Conservation (phyloP, 2,888 invertebrate species). For the Nomada ruficornis region DNA sequence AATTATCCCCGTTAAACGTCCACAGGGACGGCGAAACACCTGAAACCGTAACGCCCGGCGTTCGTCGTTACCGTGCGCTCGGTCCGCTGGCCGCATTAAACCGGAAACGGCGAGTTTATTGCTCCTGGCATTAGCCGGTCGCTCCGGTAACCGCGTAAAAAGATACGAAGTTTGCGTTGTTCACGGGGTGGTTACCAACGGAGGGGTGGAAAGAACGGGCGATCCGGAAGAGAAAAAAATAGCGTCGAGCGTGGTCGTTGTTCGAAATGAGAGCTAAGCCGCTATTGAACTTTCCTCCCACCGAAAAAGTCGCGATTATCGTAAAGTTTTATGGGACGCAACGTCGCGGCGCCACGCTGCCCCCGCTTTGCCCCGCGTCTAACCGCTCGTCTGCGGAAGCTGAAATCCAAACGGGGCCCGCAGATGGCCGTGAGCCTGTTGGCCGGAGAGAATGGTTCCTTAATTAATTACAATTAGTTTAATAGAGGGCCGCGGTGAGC, state of each 20-base stretch:
- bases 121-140: conserved; percentile 45
- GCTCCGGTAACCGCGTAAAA: conserved; percentile 51
- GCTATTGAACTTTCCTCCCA: conserved; percentile 43
- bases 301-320: conserved; percentile 67
- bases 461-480: conserved; percentile 84
- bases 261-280: conserved; percentile 50
- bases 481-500: conserved; percentile 74
- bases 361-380: not conserved
- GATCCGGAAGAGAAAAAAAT: not conserved
- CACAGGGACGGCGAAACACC: conserved; percentile 30
- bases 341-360: conserved; percentile 27
- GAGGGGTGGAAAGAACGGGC: not conserved
- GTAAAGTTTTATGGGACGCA: conserved; percentile 66
- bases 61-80: conserved; percentile 10
- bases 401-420: conserved; percentile 50
- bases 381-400: conserved; percentile 30
- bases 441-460: conserved; percentile 68
- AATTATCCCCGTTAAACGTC: conserved; percentile 44
- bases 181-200: conserved; percentile 31
- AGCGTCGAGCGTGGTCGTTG: not conserved
- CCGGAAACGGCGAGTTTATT: conserved; percentile 59
- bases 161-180: conserved; percentile 53
- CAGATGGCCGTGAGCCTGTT: conserved; percentile 52
- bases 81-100: conserved; percentile 33
- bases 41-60: conserved; percentile 32